phyloP scores from a whole-genome alignment of 2,797 vertebrate genomes.

The Eleutherodactylus coqui region DNA sequence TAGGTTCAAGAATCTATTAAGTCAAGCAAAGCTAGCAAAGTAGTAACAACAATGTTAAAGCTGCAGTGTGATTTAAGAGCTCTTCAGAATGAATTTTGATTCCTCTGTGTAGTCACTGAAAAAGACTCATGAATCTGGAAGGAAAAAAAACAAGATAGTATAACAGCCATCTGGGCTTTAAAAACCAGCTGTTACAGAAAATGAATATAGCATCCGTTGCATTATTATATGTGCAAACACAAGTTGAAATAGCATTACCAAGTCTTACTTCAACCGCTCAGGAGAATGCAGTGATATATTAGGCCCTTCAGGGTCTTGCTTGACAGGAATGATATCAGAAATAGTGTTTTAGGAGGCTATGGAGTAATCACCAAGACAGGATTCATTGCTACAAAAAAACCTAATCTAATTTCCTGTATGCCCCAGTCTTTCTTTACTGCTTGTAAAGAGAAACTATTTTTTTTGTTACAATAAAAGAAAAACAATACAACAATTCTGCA shows the following conservation, averaged over 20 bases:
- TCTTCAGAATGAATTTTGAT: slow-evolving; percentile 34
- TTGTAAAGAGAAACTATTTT: slow-evolving; percentile 50
- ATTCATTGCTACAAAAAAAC: slow-evolving; percentile 60
- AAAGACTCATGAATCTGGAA: slow-evolving; percentile 46
- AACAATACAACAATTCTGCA: neutral
- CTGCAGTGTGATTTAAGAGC: slow-evolving; percentile 24
- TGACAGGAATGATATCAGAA: slow-evolving; percentile 63
- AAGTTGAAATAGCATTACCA: slow-evolving; percentile 60
- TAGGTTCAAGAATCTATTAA: slow-evolving; percentile 26
- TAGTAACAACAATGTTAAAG: slow-evolving; percentile 23
- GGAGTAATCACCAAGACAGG: slow-evolving; percentile 61
- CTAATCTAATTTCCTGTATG: slow-evolving; percentile 61
- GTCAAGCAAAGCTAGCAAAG: slow-evolving; percentile 25
- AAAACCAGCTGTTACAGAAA: slow-evolving; percentile 56
- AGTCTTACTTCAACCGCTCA: slow-evolving; percentile 51
- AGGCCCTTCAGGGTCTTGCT: slow-evolving; percentile 61
- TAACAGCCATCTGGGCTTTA: slow-evolving; percentile 58
- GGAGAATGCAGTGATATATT: slow-evolving; percentile 59
- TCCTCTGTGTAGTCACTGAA: slow-evolving; percentile 36
- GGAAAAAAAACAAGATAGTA: slow-evolving; percentile 43
- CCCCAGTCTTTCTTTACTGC: slow-evolving; percentile 51
- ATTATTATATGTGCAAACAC: slow-evolving; percentile 61
- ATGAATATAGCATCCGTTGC: slow-evolving; percentile 52
- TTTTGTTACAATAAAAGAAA: slow-evolving; percentile 15
- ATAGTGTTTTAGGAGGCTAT: slow-evolving; percentile 60